A percentile compares a stretch with the other conserved stretches of the same genome.
Evolutionary conservation across 2,113 vertebrate genomes (phyloP).

Genomic region (Myxocyprinus asiaticus): DNA sequence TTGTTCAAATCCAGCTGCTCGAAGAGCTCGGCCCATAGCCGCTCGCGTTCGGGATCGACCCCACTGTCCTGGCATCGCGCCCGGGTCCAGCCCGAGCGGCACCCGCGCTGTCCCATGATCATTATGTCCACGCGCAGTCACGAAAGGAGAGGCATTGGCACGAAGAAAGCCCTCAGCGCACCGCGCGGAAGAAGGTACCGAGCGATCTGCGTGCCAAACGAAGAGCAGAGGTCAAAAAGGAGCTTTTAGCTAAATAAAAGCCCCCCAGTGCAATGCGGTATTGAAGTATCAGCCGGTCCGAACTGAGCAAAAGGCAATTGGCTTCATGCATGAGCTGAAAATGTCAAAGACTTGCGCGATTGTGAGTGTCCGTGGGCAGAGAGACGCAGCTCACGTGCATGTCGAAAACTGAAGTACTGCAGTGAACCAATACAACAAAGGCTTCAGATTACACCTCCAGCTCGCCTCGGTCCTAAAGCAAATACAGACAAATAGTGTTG

Average conservation of each 20-base stretch:
- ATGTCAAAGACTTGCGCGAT: too few relatives aligned
- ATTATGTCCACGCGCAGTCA: not conserved
- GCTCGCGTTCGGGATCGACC: conserved; percentile 70
- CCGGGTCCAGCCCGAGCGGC: conserved; percentile 18
- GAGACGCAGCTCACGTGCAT: too few relatives aligned
- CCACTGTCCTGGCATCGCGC: conserved; percentile 65
- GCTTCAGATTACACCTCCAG: conserved; percentile 18
- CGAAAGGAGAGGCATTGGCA: not conserved
- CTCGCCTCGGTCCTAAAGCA: not conserved
- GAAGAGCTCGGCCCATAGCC: conserved; percentile 81
- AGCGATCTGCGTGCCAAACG: too few relatives aligned
- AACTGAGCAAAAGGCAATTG: too few relatives aligned
- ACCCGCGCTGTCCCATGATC: conserved; percentile 53
- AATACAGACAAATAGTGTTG: not conserved
- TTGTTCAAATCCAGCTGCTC: conserved; percentile 86
- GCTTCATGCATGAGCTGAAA: too few relatives aligned
- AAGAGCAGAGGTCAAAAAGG: not conserved
- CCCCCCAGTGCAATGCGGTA: too few relatives aligned
- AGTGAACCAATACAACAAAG: not conserved
- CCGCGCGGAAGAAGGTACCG: too few relatives aligned
- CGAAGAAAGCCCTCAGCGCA: not conserved
- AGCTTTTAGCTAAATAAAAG: not conserved
- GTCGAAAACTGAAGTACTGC: not conserved
- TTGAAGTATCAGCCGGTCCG: too few relatives aligned
- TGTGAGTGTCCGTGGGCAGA: too few relatives aligned